Conservation (phyloP, 2,888 invertebrate species). For the Eustalomyia histrio region DNA sequence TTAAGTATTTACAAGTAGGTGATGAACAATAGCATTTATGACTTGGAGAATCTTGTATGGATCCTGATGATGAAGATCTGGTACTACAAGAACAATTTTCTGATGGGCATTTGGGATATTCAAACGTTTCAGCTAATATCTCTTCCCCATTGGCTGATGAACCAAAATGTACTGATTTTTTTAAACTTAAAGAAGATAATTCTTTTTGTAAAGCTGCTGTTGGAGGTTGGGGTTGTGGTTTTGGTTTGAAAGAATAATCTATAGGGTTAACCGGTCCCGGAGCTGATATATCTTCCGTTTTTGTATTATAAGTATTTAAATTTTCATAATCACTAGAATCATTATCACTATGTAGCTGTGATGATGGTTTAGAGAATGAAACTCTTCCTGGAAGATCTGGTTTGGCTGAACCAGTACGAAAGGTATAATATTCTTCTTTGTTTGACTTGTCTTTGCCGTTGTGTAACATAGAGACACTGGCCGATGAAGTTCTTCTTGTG, state of each 20-base stretch:
- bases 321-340: slow-evolving; percentile 77
- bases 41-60: slow-evolving; percentile 68
- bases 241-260: slow-evolving; percentile 39
- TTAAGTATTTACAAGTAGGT: slow-evolving; percentile 70
- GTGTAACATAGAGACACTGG: slow-evolving; percentile 45
- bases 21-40: slow-evolving; percentile 73
- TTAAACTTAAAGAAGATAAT: slow-evolving; percentile 67
- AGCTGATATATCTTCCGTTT: slow-evolving; percentile 69
- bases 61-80: slow-evolving; percentile 76
- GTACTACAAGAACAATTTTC: slow-evolving; percentile 78
- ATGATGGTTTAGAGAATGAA: slow-evolving; percentile 76
- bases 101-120: slow-evolving; percentile 78
- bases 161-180: slow-evolving; percentile 78
- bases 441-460: slow-evolving; percentile 23
- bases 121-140: slow-evolving; percentile 75
- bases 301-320: slow-evolving; percentile 2
- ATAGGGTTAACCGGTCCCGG: slow-evolving; percentile 70
- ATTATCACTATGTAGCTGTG: slow-evolving; percentile 69
- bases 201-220: slow-evolving; percentile 19
- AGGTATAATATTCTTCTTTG: slow-evolving; percentile 20
- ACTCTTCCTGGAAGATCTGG: slow-evolving; percentile 79
- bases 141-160: slow-evolving; percentile 70
- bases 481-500: slow-evolving; percentile 52
- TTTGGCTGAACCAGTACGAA: slow-evolving; percentile 63
- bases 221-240: neutral